Evolutionary conservation across 2,113 vertebrate genomes (phyloP), one percentile per base, ranked within the genome.

Genomic region (Deroptyus accipitrinus): DNA sequence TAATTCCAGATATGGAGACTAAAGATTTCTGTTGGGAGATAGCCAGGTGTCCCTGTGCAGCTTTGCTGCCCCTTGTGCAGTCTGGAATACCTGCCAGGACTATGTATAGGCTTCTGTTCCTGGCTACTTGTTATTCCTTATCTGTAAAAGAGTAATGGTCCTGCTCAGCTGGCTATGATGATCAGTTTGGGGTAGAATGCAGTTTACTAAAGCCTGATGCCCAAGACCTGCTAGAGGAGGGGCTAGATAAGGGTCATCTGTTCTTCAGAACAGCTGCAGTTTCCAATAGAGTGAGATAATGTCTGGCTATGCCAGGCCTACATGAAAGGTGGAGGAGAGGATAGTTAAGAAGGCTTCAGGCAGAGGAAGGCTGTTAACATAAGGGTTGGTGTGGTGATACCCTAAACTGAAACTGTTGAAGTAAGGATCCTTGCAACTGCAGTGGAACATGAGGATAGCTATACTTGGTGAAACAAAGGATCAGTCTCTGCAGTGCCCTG

Each of bases 181-280:
- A 6, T 48, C 49, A 37, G 16, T 54, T 73, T 0, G 0, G 54
- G 24, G 15, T 37, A 57, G 23, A 2, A 6, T 27, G 24, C 12
- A 33, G 35, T 88, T 90, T 67, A 17, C 31, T 83, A 17, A 90
- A 39, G 46, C 13, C 44, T 44, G 7, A 9, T 92, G 49, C 31
- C 13, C 0, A 1, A 77, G 68, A 51, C 52, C 35, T 90, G 17
- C 12, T 57, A 64, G 77, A 57, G n/a, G 10, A 67, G 42, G 35
- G 37, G 24, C 48, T 23, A 49, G 76, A 46, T 20, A 28, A 44
- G 28, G 31, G 23, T 70, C 24, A 11, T 19, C 61, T 87, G 28
- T 83, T 77, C 19, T 52, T 74, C 41, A 54, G 41, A 93, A 49
- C 11, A 74, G 28, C 28, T 74, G 41, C n/a, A 80, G 35, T 28